phyloP scores from a whole-genome alignment of 1,140 invertebrate genomes.

The Camponotus pennsylvanicus region DNA sequence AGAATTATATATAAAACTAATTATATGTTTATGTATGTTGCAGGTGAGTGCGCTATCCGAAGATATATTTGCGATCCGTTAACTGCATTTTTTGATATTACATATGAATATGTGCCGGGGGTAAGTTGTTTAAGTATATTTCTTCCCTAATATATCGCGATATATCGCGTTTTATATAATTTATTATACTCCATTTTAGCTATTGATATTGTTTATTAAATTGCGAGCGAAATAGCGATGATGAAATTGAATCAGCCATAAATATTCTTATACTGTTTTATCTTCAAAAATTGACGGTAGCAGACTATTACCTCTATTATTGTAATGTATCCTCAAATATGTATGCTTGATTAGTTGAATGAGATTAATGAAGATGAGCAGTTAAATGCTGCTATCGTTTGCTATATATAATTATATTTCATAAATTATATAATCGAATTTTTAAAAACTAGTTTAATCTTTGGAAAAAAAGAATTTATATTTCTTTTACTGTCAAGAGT shows the following conservation, averaged over 20 bases:
- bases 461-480: background rate
- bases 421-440: slow-evolving; percentile 4
- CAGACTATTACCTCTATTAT: background rate
- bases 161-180: background rate
- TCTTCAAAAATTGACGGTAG: background rate
- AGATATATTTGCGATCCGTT: slow-evolving; percentile 14
- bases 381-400: slow-evolving; percentile 40
- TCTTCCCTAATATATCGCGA: background rate
- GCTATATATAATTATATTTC: slow-evolving; percentile 14
- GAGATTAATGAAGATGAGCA: background rate
- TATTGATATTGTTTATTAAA: background rate
- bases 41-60: slow-evolving; percentile 28
- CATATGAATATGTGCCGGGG: background rate
- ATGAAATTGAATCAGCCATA: background rate
- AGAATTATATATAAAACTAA: background rate
- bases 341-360: slow-evolving; percentile 54
- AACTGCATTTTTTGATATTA: background rate
- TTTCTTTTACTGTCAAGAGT: background rate
- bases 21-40: slow-evolving; percentile 37
- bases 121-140: slow-evolving; percentile 25
- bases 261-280: background rate
- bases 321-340: slow-evolving; percentile 48
- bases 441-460: slow-evolving; percentile 4
- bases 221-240: background rate
- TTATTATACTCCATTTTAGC: background rate